A percentile compares a stretch with the other conserved stretches of the same genome.
Evolutionary conservation across 2,888 invertebrate species (phyloP).

Genomic region (Lamellibrachia satsuma): DNA sequence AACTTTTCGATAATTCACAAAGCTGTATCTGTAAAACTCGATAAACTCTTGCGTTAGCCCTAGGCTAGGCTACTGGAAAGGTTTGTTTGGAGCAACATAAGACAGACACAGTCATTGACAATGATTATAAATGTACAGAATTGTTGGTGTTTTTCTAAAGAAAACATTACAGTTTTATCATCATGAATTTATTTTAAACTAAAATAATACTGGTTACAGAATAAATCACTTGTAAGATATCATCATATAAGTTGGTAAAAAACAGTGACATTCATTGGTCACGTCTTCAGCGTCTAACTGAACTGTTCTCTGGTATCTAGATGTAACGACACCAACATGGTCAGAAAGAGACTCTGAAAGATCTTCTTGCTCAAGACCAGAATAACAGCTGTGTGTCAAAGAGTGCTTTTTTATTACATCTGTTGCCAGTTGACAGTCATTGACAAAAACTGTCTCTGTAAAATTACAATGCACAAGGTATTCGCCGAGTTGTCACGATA

Average conservation of each 20-base stretch:
- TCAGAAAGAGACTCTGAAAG: not conserved
- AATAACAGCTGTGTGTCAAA: not conserved
- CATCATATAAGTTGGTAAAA: not conserved
- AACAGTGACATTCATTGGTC: not conserved
- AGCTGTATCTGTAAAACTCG: too few species aligned
- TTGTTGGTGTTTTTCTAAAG: too few species aligned
- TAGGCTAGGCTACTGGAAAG: too few species aligned
- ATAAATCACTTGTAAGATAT: not conserved
- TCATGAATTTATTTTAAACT: not conserved
- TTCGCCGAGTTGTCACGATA: not conserved
- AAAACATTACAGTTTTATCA: too few species aligned
- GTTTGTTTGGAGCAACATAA: too few species aligned
- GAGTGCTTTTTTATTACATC: not conserved
- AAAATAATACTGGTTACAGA: not conserved
- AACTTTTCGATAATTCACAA: too few species aligned
- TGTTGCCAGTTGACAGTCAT: not conserved
- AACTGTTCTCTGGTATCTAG: too few species aligned
- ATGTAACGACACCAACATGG: not conserved
- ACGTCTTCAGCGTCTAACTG: too few species aligned
- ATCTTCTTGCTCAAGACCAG: not conserved
- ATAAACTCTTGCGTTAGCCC: too few species aligned
- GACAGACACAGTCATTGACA: too few species aligned
- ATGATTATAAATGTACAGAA: not conserved
- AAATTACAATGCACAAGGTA: not conserved
- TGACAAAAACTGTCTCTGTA: not conserved